These are phyloP conservation scores for Thomomys bottae DNA, from an alignment of 2,113 vertebrate genomes.

Conservation along the genomic window DNA sequence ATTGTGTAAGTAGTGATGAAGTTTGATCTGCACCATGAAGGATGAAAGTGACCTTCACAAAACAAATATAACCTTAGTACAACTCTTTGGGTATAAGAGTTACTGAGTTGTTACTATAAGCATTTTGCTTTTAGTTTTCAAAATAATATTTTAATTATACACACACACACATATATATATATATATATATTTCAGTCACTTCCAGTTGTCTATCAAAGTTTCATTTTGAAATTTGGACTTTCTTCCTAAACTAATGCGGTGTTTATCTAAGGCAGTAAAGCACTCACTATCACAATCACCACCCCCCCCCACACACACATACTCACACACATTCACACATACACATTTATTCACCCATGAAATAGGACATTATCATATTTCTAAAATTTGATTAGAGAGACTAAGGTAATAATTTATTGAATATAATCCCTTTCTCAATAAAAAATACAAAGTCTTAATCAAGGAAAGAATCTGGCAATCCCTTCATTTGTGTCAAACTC, in stretches of 20 bases:
- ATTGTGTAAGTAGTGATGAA: neutral
- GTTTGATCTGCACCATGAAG: neutral
- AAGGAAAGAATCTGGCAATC: neutral
- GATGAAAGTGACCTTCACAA: neutral
- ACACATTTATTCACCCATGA: neutral
- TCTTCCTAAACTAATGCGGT: neutral
- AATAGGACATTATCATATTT: neutral
- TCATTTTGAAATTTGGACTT: neutral
- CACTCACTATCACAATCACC: too few relatives aligned
- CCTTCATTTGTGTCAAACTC: neutral
- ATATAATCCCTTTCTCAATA: neutral
- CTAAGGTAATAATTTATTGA: neutral
- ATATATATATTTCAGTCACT: neutral
- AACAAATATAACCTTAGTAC: neutral
- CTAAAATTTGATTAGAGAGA: neutral
- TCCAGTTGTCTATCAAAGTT: neutral
- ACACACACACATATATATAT: too few relatives aligned
- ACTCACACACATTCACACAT: too few relatives aligned
- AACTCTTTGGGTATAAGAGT: neutral
- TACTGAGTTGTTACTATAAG: neutral
- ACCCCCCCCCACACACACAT: too few relatives aligned
- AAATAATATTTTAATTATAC: neutral
- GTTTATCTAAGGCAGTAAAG: neutral
- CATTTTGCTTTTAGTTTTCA: neutral
- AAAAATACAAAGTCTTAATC: neutral